Percentiles rank a stretch among this genome's conserved stretches.
Evolutionary conservation across 1,140 invertebrate species (phyloP).

Genomic region (Drosophila bifasciata): DNA sequence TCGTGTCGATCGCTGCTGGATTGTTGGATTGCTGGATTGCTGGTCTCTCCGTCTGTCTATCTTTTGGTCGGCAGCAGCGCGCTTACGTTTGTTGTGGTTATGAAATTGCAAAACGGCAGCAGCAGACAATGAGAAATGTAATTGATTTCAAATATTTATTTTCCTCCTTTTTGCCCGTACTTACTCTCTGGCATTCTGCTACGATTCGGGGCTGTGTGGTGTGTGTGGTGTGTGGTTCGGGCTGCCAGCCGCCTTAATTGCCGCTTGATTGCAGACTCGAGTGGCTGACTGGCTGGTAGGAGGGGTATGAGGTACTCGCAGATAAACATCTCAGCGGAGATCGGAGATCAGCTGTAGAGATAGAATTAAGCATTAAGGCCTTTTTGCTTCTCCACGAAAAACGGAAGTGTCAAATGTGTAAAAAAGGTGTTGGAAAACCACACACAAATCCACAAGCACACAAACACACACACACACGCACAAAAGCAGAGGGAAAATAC

Average conservation of each 20-base stretch:
- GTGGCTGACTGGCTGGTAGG: constrained; percentile 6
- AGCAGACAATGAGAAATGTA: constrained; percentile 67
- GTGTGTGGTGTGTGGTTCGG: constrained; percentile 15
- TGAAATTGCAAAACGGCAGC: constrained; percentile 69
- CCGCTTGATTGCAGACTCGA: constrained; percentile 71
- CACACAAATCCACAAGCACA: constrained; percentile 35
- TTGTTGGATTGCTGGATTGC: too few species aligned
- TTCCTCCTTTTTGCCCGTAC: constrained; percentile 4
- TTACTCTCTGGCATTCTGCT: constrained; percentile 11
- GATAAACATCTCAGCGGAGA: constrained; percentile 60
- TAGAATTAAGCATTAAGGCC: not conserved
- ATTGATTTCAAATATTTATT: constrained; percentile 80
- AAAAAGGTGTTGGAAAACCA: constrained; percentile 77
- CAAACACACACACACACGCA: constrained; percentile 6
- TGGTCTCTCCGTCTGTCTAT: too few species aligned
- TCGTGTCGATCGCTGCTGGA: constrained; percentile 32
- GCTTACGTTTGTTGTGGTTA: constrained; percentile 73
- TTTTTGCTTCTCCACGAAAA: constrained; percentile 29
- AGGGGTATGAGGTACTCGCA: constrained; percentile 4
- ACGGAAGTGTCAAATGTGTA: constrained; percentile 77
- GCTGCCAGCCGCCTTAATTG: constrained; percentile 59
- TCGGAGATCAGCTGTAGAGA: constrained; percentile 16
- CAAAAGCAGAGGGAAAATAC: not conserved
- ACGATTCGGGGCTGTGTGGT: not conserved
- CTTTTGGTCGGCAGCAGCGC: constrained; percentile 10